Conservation (phyloP, 1,140 invertebrate species). For the Thrips palmi region DNA sequence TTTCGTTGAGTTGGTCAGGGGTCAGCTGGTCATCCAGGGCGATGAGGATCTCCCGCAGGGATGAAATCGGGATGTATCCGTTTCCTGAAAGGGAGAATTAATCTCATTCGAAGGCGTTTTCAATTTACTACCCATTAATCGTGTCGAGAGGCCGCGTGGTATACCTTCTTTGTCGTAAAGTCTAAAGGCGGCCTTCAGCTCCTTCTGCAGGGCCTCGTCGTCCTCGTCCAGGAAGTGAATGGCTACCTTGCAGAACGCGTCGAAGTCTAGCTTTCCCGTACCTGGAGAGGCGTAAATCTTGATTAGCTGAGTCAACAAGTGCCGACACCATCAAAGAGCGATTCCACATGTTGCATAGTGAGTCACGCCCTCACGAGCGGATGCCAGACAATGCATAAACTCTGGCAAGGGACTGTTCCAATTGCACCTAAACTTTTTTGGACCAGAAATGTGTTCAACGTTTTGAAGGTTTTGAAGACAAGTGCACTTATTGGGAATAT, state of each 20-base stretch:
- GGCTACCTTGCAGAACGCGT: constrained; percentile 46
- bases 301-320: too few species aligned
- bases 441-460: too few species aligned
- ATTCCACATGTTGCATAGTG: too few species aligned
- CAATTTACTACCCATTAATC: not conserved
- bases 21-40: constrained; percentile 65
- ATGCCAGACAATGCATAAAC: too few species aligned
- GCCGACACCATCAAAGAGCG: too few species aligned
- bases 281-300: constrained; percentile 25
- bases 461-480: too few species aligned
- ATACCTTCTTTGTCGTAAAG: constrained; percentile 55
- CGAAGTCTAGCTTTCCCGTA: constrained; percentile 41
- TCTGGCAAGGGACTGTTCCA: too few species aligned
- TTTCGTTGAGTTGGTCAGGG: constrained; percentile 60
- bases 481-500: too few species aligned
- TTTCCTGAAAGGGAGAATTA: constrained; percentile 33
- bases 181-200: constrained; percentile 54
- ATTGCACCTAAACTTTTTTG: too few species aligned
- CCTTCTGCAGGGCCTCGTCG: constrained; percentile 58
- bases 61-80: constrained; percentile 64
- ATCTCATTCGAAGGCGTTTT: not conserved
- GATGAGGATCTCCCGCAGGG: constrained; percentile 53
- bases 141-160: too few species aligned
- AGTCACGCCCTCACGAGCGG: too few species aligned
- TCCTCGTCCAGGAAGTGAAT: constrained; percentile 50